These are phyloP conservation scores for Puma concolor DNA, from an alignment of 2,113 vertebrate species.

Conservation along the genomic window DNA sequence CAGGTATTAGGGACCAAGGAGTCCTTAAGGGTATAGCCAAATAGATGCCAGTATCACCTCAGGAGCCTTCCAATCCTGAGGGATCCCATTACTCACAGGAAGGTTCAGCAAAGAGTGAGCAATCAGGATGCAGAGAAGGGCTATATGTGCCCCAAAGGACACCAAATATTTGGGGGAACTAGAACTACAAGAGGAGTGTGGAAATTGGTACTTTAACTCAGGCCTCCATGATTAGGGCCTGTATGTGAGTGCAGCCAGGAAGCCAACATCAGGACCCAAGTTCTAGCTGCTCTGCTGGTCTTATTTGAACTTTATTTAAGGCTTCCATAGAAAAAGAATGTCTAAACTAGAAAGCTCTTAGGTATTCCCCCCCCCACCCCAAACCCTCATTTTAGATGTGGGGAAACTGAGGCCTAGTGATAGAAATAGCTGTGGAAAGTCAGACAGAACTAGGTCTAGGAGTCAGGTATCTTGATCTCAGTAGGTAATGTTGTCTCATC, in stretches of 20 bases:
- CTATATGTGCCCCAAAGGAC: background rate
- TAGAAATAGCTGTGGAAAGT: slow-evolving; percentile 23
- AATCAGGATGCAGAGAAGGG: background rate
- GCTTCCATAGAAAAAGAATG: background rate
- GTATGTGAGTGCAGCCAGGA: background rate
- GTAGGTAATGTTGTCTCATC: background rate
- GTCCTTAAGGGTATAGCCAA: background rate
- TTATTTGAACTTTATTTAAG: background rate
- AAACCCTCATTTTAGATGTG: background rate
- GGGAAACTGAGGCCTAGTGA: background rate
- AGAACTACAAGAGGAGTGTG: background rate
- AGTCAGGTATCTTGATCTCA: background rate
- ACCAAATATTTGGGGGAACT: background rate
- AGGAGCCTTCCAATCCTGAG: background rate
- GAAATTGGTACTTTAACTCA: background rate
- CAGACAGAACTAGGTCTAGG: background rate
- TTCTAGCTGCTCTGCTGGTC: background rate
- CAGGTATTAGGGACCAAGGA: background rate
- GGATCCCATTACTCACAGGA: slow-evolving; percentile 36
- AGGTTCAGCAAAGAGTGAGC: background rate
- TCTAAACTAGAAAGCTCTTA: background rate
- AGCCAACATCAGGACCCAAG: background rate
- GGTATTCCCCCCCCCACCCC: background rate
- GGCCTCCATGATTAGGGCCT: background rate
- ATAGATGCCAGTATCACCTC: background rate